Conservation (phyloP, 2,797 vertebrate species). For the Pangasius larnaudii region DNA sequence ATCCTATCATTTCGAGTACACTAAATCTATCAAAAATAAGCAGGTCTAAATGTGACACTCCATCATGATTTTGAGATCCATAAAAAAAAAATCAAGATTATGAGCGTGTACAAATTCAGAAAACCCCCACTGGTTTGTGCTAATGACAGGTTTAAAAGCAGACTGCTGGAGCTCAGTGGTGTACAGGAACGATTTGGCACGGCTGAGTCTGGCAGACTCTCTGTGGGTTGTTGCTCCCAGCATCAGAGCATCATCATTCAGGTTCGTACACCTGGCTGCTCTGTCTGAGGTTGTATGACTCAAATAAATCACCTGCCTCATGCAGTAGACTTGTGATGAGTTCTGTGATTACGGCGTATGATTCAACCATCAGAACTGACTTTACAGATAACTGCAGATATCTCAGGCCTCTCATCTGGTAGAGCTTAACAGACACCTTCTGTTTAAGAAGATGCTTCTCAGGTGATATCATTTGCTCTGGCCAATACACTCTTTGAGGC, state of each 20-base stretch:
- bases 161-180: not conserved
- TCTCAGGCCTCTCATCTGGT: not conserved
- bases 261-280: conserved; percentile 38
- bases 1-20: conserved; percentile 30
- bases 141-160: conserved; percentile 51
- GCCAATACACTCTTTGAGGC: not conserved
- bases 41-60: conserved; percentile 3
- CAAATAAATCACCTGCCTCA: not conserved
- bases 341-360: conserved; percentile 1
- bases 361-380: not conserved
- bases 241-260: conserved; percentile 17
- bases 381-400: not conserved
- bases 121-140: conserved; percentile 3
- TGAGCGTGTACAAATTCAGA: not conserved
- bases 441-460: conserved; percentile 10
- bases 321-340: not conserved
- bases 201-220: not conserved
- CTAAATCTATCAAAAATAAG: conserved; percentile 52
- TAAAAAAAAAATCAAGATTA: not conserved
- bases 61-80: not conserved
- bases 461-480: conserved; percentile 1
- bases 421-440: not conserved
- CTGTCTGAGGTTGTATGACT: conserved; percentile 26
- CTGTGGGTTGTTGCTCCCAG: not conserved
- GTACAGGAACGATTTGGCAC: not conserved